Percentiles rank a stretch among this genome's conserved stretches.
Evolutionary conservation across 1,140 invertebrate species (phyloP).

Genomic region (Bombyx mori): DNA sequence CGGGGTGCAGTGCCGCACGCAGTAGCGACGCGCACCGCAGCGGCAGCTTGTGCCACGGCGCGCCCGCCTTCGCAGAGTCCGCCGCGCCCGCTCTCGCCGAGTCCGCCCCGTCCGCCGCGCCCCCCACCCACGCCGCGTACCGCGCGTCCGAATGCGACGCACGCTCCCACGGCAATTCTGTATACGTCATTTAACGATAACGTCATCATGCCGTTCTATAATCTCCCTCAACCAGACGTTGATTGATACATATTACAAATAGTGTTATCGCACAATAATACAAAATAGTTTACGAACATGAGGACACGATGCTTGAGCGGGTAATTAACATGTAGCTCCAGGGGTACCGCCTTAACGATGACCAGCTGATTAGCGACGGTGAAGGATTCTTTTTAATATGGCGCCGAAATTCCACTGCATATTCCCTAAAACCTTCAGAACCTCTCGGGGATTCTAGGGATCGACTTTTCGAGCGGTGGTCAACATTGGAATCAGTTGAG

Average conservation of each 20-base stretch:
- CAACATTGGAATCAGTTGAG: too few species aligned
- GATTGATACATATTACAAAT: not conserved
- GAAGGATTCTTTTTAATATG: too few species aligned
- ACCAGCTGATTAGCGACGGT: too few species aligned
- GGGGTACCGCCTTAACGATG: too few species aligned
- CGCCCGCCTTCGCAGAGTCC: constrained; percentile 33
- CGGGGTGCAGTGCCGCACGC: constrained; percentile 79
- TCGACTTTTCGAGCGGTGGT: too few species aligned
- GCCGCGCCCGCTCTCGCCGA: constrained; percentile 53
- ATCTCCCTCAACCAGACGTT: not conserved
- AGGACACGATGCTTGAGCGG: too few species aligned
- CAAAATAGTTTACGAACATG: too few species aligned
- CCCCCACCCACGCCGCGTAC: constrained; percentile 85
- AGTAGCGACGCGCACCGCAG: constrained; percentile 81
- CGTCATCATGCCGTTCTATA: not conserved
- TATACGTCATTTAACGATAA: constrained; percentile 1
- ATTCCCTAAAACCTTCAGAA: too few species aligned
- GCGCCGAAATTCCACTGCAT: too few species aligned
- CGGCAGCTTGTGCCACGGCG: constrained; percentile 86
- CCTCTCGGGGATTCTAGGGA: too few species aligned
- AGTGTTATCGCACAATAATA: not conserved
- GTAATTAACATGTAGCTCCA: too few species aligned
- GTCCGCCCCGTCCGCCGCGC: constrained; percentile 61
- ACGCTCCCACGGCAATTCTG: constrained; percentile 94
- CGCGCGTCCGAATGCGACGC: constrained; percentile 79